Base-by-base conservation (phyloP, 2,888 invertebrate genomes). In the Drosophila anomalipes region DNA sequence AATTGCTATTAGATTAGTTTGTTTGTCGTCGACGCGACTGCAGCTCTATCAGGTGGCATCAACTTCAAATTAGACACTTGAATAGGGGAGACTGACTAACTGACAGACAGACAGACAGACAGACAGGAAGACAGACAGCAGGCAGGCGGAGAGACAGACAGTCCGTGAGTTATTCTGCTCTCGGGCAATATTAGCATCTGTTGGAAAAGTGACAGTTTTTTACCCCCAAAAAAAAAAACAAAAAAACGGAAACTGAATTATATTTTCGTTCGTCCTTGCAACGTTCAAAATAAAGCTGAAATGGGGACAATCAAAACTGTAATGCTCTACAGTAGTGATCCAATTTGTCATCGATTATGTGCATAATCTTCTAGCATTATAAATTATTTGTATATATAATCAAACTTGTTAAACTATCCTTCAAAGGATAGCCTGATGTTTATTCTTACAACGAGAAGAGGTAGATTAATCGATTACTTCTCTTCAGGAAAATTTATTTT, bases 1-100 rank as follows among this genome's bases (percentile, higher is more conserved):
- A 90, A 90, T 88, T 88, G 86, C 63, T 86, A 89, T 89, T 89
- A 89, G 86, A 86, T 86, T 86, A 89, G 86, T 89, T 86, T 88
- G 83, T 87, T 81, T 89, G 89, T 58, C 80, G 77, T 64, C 74
- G 62, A 66, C 63, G 61, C n/a, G 14, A 56, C 39, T 44, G 7
- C n/a, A 19, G n/a, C n/a, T 44, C 69, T 52, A 49, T 67, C 78
- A 81, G 82, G 60, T 81, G 68, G 69, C 69, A 66, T 82, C 78
- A 78, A 78, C 84, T 70, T 76, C 66, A 84, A 84, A 83, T 83
- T 83, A 84, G 79, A 84, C 74, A 70, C 26, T 10, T 59, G 30
- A 30, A 30, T 57, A 37, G 30, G 57, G 14, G 39, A 41, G 52
- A 30, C 52, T 3, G 10, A 30, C 30, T n/a, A 6, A 26, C 68